Percentiles rank a stretch among this genome's conserved stretches.
phyloP scores from a whole-genome alignment of 2,888 invertebrate species.

The Bellardia bayeri region DNA sequence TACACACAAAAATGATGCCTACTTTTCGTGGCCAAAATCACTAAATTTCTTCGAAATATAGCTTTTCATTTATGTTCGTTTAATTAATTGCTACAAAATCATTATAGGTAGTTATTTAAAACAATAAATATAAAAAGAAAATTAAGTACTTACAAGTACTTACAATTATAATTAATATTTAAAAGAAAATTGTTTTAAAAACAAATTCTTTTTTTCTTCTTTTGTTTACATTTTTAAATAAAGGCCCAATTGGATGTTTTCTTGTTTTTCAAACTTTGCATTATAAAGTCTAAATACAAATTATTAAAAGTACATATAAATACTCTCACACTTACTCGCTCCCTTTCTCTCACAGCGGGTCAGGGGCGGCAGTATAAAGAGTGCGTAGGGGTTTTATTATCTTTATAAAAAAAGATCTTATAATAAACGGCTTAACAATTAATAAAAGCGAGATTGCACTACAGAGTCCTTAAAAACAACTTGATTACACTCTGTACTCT shows the following conservation, averaged over 20 bases:
- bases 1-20: too few relatives aligned
- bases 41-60: not conserved
- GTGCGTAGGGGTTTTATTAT: slow-evolving; percentile 31
- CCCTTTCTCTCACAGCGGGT: not conserved
- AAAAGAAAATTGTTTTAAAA: slow-evolving; percentile 57
- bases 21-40: not conserved
- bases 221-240: slow-evolving; percentile 37
- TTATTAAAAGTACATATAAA: slow-evolving; percentile 21
- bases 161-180: slow-evolving; percentile 47
- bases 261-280: not conserved
- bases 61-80: not conserved
- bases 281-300: slow-evolving; percentile 55
- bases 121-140: slow-evolving; percentile 12
- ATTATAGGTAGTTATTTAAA: not conserved
- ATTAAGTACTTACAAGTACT: slow-evolving; percentile 59
- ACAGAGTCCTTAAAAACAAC: slow-evolving; percentile 76
- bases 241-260: slow-evolving; percentile 66
- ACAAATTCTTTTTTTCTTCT: slow-evolving; percentile 33
- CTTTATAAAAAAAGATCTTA: slow-evolving; percentile 55
- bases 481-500: slow-evolving; percentile 63
- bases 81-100: not conserved
- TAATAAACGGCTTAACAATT: slow-evolving; percentile 67
- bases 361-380: slow-evolving; percentile 38
- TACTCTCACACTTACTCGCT: slow-evolving; percentile 40
- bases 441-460: slow-evolving; percentile 78